Evolutionary conservation across 2,888 invertebrate genomes (phyloP).

Genomic region (Melieria crassipennis): DNA sequence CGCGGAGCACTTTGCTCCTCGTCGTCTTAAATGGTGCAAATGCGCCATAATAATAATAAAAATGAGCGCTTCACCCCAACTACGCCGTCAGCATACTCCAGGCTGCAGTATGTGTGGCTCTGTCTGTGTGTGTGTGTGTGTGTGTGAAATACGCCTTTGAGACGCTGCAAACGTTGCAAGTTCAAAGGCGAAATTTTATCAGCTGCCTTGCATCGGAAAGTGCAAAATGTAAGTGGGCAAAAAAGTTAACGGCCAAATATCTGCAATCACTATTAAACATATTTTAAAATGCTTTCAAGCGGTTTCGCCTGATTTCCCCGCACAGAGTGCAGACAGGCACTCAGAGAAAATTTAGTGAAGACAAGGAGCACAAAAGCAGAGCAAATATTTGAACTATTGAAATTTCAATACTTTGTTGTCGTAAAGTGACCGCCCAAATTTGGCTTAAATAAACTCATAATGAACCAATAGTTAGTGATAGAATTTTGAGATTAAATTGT

Average conservation of each 20-base stretch:
- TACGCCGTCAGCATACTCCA: background rate
- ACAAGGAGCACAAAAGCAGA: no score
- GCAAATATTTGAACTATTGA: no score
- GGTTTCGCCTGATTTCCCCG: background rate
- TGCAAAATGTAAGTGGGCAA: slow-evolving; percentile 19
- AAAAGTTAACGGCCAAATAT: slow-evolving; percentile 27
- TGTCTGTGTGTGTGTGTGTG: slow-evolving; percentile 12
- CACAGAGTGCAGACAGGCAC: no score
- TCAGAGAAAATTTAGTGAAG: no score
- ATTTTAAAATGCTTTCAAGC: slow-evolving; percentile 3
- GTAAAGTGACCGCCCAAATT: no score
- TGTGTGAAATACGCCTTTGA: background rate
- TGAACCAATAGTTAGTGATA: no score
- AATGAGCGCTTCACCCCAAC: background rate
- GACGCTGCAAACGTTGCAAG: background rate
- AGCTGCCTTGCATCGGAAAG: slow-evolving; percentile 24
- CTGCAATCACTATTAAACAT: slow-evolving; percentile 26
- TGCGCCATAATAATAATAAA: slow-evolving; percentile 27
- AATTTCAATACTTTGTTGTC: no score
- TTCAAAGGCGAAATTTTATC: slow-evolving; percentile 30
- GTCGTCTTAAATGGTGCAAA: slow-evolving; percentile 31
- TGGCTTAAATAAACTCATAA: no score
- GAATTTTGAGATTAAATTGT: no score
- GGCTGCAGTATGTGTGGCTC: background rate
- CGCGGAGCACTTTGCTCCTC: slow-evolving; percentile 12